A percentile compares a stretch with the other conserved stretches of the same genome.
These are phyloP conservation scores for Philaenus spumarius DNA, from an alignment of 1,140 invertebrate genomes.

Conservation along the genomic window DNA sequence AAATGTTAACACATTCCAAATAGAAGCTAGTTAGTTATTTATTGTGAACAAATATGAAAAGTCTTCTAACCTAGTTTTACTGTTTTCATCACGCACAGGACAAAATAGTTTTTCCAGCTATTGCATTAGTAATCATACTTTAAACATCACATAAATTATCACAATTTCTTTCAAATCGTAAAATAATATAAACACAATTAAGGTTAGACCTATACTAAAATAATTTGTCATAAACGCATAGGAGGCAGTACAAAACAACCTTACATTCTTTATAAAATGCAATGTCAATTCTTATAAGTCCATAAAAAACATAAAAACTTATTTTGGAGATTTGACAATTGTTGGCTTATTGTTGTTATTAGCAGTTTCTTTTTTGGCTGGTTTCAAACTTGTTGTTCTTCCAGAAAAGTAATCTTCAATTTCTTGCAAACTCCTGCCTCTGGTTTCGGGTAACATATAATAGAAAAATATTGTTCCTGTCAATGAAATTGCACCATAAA, in stretches of 20 bases:
- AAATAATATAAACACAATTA: no score
- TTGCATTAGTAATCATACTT: no score
- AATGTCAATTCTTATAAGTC: conserved; percentile 10
- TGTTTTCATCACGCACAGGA: no score
- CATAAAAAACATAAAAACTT: conserved; percentile 1
- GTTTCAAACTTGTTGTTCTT: conserved; percentile 37
- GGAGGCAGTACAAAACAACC: not conserved
- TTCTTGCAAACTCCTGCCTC: conserved; percentile 66
- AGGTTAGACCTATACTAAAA: not conserved
- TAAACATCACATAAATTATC: no score
- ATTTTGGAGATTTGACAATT: conserved; percentile 20
- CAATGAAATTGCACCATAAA: conserved; percentile 55
- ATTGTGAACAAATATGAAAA: no score
- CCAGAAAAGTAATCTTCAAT: conserved; percentile 64
- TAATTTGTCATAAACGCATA: conserved; percentile 2
- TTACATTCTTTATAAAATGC: conserved; percentile 10
- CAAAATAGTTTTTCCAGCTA: no score
- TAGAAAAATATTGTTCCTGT: conserved; percentile 49
- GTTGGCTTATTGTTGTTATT: conserved; percentile 20
- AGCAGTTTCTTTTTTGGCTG: not conserved
- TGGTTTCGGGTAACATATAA: conserved; percentile 72
- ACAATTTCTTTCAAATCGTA: no score
- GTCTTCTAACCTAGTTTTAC: no score
- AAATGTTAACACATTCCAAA: no score
- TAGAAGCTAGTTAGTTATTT: no score